A percentile compares a stretch with the other conserved stretches of the same genome.
Conservation (phyloP, 2,113 vertebrate species). For the Mandrillus leucophaeus region DNA sequence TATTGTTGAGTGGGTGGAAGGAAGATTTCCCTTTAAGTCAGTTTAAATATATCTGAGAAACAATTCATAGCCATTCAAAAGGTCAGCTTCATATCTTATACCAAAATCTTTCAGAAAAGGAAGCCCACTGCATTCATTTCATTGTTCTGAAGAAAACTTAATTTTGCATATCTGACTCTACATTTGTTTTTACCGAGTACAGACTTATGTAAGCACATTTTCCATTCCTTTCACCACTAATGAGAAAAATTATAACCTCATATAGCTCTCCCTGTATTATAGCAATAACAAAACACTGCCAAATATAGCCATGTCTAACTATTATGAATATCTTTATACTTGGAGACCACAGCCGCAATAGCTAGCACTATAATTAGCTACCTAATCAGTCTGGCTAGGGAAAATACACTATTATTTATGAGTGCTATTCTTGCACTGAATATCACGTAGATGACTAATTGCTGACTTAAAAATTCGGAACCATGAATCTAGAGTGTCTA, state of each 20-base stretch:
- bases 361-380: conserved; percentile 60
- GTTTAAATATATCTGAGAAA: neutral
- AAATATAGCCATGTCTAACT: conserved; percentile 60
- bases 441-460: conserved; percentile 59
- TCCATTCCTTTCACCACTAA: conserved; percentile 44
- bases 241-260: conserved; percentile 51
- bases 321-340: conserved; percentile 57
- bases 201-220: conserved; percentile 10
- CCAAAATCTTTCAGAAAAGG: neutral
- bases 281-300: conserved; percentile 40
- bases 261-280: neutral
- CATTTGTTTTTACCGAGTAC: conserved; percentile 31
- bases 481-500: neutral
- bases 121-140: neutral
- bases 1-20: neutral
- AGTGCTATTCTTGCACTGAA: conserved; percentile 28
- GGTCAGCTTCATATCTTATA: neutral
- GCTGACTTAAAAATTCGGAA: conserved; percentile 53
- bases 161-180: neutral
- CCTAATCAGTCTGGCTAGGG: conserved; percentile 57
- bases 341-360: neutral
- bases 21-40: neutral
- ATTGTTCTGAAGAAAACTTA: conserved; percentile 26
- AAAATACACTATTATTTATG: conserved; percentile 25
- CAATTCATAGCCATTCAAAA: neutral